Conservation (phyloP, 2,113 vertebrate species). For the Butorides virescens region DNA sequence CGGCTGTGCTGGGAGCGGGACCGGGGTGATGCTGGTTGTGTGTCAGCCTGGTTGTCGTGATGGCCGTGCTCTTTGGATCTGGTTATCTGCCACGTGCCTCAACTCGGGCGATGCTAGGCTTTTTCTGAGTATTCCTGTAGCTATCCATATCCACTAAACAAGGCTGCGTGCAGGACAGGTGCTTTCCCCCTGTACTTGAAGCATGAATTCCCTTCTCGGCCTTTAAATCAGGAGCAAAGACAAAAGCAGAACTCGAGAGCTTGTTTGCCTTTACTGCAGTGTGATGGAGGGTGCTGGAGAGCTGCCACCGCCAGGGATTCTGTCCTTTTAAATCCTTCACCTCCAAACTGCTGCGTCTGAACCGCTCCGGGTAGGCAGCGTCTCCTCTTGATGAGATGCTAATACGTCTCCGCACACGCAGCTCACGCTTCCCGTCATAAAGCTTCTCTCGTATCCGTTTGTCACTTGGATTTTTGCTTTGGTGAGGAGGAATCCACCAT, state of each 20-base stretch:
- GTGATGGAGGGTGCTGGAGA: background rate
- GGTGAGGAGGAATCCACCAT: background rate
- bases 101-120: background rate
- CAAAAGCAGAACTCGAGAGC: background rate
- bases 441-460: background rate
- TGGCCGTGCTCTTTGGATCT: background rate
- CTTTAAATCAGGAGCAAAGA: background rate
- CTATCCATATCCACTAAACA: rapidly evolving
- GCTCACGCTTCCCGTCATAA: background rate
- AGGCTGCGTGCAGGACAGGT: background rate
- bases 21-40: background rate
- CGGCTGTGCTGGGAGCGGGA: background rate
- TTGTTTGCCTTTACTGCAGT: background rate
- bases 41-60: background rate
- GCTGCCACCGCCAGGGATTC: background rate
- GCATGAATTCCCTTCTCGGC: background rate
- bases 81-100: background rate
- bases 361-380: background rate
- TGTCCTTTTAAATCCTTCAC: constrained; percentile 50
- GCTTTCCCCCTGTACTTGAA: background rate
- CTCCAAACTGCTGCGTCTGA: background rate
- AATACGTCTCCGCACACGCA: background rate
- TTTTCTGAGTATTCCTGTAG: background rate
- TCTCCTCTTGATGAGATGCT: constrained; percentile 23
- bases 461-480: background rate